Evolutionary conservation across 2,797 vertebrate genomes (phyloP).

Genomic region (Eremophila alpestris): DNA sequence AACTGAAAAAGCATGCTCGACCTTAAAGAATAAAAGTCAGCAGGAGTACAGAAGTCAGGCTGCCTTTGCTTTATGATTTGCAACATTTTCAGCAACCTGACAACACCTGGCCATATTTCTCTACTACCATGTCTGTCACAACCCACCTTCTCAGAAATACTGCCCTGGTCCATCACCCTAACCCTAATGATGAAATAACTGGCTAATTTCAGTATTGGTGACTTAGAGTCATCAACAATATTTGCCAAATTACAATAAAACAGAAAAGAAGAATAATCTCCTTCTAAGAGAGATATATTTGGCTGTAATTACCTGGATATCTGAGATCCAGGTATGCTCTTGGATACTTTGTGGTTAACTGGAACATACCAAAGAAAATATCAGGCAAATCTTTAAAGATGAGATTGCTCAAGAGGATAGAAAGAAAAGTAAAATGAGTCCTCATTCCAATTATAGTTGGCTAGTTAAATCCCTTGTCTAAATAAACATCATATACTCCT

Average conservation of each 20-base stretch:
- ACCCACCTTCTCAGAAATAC: neutral
- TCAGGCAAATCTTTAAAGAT: neutral
- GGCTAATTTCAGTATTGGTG: neutral
- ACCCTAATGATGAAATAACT: neutral
- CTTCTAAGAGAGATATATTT: neutral
- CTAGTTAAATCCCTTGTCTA: neutral
- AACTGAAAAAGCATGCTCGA: neutral
- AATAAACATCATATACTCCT: neutral
- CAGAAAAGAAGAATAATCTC: constrained; percentile 1
- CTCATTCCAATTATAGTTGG: neutral
- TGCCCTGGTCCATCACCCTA: neutral
- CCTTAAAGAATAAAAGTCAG: neutral
- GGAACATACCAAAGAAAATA: neutral
- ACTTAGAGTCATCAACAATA: neutral
- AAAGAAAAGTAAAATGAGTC: neutral
- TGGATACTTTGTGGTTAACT: neutral
- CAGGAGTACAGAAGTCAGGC: neutral
- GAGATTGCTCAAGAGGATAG: neutral
- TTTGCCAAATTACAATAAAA: neutral
- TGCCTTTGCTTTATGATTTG: constrained; percentile 9
- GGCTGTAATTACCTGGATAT: neutral
- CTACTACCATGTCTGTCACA: neutral
- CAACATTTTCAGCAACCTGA: neutral
- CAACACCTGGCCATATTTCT: neutral
- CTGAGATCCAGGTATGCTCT: neutral